Conservation (phyloP, 2,797 vertebrate species). For the Synaphobranchus kaupii region DNA sequence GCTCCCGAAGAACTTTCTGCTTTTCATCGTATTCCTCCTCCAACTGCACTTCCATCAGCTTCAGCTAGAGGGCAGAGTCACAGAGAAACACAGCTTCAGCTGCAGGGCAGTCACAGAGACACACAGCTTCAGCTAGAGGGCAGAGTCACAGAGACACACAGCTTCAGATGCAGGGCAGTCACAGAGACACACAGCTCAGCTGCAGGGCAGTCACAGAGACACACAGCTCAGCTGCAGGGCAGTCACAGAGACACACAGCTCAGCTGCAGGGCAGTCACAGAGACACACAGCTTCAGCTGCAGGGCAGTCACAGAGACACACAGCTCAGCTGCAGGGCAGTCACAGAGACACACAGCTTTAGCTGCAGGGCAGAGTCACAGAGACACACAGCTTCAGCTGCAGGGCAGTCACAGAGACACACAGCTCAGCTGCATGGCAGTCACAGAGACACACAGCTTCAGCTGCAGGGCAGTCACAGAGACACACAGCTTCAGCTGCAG, state of each 20-base stretch:
- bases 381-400: no score
- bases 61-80: conserved; percentile 69
- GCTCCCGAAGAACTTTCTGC: conserved; percentile 94
- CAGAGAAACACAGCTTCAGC: conserved; percentile 8
- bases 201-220: conserved; percentile 45
- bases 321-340: no score
- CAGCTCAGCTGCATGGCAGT: no score
- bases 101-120: conserved; percentile 29
- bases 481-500: conserved; percentile 1
- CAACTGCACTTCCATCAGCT: conserved; percentile 94
- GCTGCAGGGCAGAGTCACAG: no score
- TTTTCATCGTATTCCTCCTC: conserved; percentile 97
- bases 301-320: no score
- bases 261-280: no score
- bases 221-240: conserved; percentile 73
- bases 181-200: conserved; percentile 76
- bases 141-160: conserved; percentile 8
- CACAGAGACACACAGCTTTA: no score
- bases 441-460: conserved; percentile 65
- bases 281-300: no score
- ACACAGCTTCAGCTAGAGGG: conserved; percentile 81
- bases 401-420: no score
- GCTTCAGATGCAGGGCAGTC: conserved; percentile 25
- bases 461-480: conserved; percentile 54
- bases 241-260: not conserved